These are phyloP conservation scores for Ailurus styani DNA, from an alignment of 2,113 vertebrate genomes.

Conservation along the genomic window DNA sequence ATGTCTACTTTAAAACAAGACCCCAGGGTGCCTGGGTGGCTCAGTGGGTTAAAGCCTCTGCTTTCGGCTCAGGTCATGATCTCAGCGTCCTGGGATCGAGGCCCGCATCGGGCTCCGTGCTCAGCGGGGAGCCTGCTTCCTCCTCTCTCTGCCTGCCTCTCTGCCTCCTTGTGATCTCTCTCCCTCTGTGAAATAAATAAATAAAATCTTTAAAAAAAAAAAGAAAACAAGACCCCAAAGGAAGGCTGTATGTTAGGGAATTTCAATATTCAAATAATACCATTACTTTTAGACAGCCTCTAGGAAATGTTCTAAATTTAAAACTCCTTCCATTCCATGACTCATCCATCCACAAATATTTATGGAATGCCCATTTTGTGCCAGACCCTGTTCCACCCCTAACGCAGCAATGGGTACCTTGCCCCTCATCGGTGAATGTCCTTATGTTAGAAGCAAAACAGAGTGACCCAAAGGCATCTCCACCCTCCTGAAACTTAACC, in stretches of 20 bases:
- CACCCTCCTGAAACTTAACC: background rate
- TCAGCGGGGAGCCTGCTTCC: too few species aligned
- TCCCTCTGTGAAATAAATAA: too few species aligned
- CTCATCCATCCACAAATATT: background rate
- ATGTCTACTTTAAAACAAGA: background rate
- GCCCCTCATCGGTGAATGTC: background rate
- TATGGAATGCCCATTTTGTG: background rate
- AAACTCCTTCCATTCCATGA: background rate
- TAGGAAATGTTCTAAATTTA: background rate
- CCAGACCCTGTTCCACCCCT: background rate
- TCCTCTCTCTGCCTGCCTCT: too few species aligned
- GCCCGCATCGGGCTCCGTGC: too few species aligned
- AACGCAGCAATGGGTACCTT: accelerated
- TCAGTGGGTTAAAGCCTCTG: too few species aligned
- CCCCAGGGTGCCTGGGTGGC: too few species aligned
- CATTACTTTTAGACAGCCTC: background rate
- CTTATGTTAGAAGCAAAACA: background rate
- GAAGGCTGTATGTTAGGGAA: background rate
- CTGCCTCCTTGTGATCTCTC: too few species aligned
- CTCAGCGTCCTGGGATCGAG: too few species aligned
- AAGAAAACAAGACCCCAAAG: background rate
- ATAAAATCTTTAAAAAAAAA: too few species aligned
- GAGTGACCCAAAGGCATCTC: background rate
- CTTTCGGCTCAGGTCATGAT: too few species aligned
- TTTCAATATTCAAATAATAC: background rate